Conservation (phyloP, 2,888 invertebrate species). For the Bombylius discolor region DNA sequence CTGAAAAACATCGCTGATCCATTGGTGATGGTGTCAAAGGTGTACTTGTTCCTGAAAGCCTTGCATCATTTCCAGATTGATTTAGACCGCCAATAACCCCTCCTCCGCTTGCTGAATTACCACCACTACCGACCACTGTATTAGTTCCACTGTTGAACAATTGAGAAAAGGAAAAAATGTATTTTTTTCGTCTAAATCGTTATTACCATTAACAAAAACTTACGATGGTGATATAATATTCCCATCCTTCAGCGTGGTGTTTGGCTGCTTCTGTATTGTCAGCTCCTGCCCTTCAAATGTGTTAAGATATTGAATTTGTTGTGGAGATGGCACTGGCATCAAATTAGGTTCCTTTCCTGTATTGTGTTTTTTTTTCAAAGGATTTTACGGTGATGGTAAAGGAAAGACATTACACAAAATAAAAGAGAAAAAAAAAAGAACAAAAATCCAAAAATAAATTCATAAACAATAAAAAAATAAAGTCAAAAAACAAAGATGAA, state of each 20-base stretch:
- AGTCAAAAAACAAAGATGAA: background rate
- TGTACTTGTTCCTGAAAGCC: conserved; percentile 41
- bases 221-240: conserved; percentile 47
- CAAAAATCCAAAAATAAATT: background rate
- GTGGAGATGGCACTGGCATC: conserved; percentile 92
- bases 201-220: conserved; percentile 28
- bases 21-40: conserved; percentile 18
- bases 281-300: conserved; percentile 93
- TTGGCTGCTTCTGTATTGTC: conserved; percentile 91
- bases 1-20: conserved; percentile 24
- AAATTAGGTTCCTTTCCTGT: conserved; percentile 70
- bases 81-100: conserved; percentile 34
- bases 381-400: background rate
- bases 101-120: background rate
- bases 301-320: conserved; percentile 90
- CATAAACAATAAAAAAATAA: background rate
- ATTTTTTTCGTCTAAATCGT: conserved; percentile 7
- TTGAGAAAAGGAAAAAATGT: background rate
- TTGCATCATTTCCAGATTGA: conserved; percentile 16
- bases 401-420: background rate
- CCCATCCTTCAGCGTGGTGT: conserved; percentile 57
- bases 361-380: conserved; percentile 12
- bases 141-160: conserved; percentile 7
- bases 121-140: conserved; percentile 4
- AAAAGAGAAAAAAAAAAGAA: background rate